phyloP scores from a whole-genome alignment of 2,888 invertebrate species.

The Villa cingulata region DNA sequence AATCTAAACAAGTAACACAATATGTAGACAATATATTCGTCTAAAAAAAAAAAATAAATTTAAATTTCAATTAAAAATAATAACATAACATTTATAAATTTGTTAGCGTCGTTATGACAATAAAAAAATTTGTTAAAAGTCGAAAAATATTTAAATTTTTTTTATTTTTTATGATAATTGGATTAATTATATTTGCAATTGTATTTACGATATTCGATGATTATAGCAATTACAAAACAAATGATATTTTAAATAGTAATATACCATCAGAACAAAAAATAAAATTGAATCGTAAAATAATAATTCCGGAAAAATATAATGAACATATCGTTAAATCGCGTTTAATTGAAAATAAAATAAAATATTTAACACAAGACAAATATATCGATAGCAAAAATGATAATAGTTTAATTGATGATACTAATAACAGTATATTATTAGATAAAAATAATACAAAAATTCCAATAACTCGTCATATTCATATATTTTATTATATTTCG shows the following conservation, averaged over 20 bases:
- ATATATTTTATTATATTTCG: constrained; percentile 33
- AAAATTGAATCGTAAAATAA: constrained; percentile 12
- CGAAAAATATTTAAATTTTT: constrained; percentile 32
- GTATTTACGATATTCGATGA: constrained; percentile 25
- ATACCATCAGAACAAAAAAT: background rate
- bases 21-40: no score
- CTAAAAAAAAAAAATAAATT: no score
- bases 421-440: constrained; percentile 17
- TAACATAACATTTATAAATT: no score
- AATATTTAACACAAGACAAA: constrained; percentile 23
- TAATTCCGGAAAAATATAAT: constrained; percentile 35
- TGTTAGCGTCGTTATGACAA: constrained; percentile 21
- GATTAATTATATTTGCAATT: constrained; percentile 27
- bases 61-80: background rate
- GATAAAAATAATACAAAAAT: constrained; percentile 22
- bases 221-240: background rate
- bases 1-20: no score
- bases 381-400: constrained; percentile 20
- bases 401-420: constrained; percentile 15
- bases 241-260: background rate
- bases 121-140: constrained; percentile 35
- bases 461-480: constrained; percentile 25
- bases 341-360: constrained; percentile 31
- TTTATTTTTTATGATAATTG: constrained; percentile 26
- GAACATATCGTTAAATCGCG: constrained; percentile 32